Percentiles rank a stretch among this genome's conserved stretches.
These are phyloP conservation scores for Alitta virens DNA, from an alignment of 2,888 invertebrate species.

Conservation along the genomic window DNA sequence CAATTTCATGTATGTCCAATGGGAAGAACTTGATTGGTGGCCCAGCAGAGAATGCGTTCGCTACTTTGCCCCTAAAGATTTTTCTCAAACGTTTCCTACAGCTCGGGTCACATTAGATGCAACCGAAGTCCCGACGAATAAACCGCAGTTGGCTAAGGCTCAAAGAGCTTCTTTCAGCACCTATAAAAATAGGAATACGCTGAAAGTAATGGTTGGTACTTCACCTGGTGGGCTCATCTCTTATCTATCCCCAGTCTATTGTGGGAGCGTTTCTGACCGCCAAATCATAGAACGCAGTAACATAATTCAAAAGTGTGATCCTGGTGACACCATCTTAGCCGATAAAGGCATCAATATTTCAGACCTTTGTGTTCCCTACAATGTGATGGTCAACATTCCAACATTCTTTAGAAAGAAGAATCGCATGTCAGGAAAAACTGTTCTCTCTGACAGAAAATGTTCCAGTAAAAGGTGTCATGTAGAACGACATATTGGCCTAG, in stretches of 20 bases:
- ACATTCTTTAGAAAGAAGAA: constrained; percentile 4
- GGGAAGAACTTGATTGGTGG: background rate
- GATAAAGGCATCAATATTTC: constrained; percentile 10
- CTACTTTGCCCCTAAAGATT: background rate
- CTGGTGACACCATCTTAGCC: constrained; percentile 7
- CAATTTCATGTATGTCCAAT: background rate
- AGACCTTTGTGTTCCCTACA: background rate
- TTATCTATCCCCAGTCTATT: constrained; percentile 3
- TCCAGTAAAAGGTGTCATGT: constrained; percentile 7
- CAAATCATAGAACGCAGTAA: constrained; percentile 5
- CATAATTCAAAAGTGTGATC: background rate
- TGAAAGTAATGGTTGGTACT: constrained; percentile 6
- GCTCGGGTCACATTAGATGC: background rate
- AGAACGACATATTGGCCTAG: constrained; percentile 10
- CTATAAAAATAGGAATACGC: constrained; percentile 11
- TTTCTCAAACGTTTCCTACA: background rate
- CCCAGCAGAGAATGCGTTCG: background rate
- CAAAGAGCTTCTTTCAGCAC: background rate
- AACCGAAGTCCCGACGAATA: constrained; percentile 8
- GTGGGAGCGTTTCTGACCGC: background rate
- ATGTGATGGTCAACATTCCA: constrained; percentile 2
- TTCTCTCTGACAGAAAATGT: background rate
- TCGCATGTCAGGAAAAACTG: background rate
- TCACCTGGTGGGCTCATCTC: constrained; percentile 1
- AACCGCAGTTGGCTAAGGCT: background rate